A percentile compares a stretch with the other conserved stretches of the same genome.
Evolutionary conservation across 1,140 invertebrate species (phyloP).

Genomic region (Cataglyphis hispanica): DNA sequence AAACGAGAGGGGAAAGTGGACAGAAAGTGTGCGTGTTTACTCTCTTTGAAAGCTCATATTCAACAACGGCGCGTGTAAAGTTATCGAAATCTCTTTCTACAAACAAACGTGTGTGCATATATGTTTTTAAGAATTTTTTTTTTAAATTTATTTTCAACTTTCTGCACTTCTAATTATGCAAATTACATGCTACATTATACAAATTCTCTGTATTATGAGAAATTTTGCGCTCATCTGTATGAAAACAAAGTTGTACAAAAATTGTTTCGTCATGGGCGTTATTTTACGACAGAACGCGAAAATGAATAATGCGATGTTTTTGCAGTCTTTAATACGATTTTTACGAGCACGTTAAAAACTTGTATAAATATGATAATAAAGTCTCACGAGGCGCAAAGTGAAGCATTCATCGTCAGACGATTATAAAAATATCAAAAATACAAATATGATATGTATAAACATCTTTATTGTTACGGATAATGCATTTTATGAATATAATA

Average conservation of each 20-base stretch:
- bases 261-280: not conserved
- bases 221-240: not conserved
- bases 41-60: not conserved
- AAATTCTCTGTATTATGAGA: not conserved
- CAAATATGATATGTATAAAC: not conserved
- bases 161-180: not conserved
- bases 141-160: not conserved
- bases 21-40: not conserved
- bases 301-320: slow-evolving; percentile 6
- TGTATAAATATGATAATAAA: slow-evolving; percentile 28
- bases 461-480: not conserved
- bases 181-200: too few relatives aligned
- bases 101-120: too few relatives aligned
- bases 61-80: not conserved
- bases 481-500: slow-evolving; percentile 11
- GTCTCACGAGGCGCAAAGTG: not conserved
- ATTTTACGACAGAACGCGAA: not conserved
- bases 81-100: too few relatives aligned
- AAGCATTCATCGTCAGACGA: not conserved
- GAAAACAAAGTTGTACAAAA: slow-evolving; percentile 14
- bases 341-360: slow-evolving; percentile 28
- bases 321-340: slow-evolving; percentile 20
- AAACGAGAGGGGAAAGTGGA: not conserved
- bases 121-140: not conserved
- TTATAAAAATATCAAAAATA: not conserved